Percentiles rank a stretch among this genome's conserved stretches.
Evolutionary conservation across 2,888 invertebrate species (phyloP).

Genomic region (Dolichomitus sp.): DNA sequence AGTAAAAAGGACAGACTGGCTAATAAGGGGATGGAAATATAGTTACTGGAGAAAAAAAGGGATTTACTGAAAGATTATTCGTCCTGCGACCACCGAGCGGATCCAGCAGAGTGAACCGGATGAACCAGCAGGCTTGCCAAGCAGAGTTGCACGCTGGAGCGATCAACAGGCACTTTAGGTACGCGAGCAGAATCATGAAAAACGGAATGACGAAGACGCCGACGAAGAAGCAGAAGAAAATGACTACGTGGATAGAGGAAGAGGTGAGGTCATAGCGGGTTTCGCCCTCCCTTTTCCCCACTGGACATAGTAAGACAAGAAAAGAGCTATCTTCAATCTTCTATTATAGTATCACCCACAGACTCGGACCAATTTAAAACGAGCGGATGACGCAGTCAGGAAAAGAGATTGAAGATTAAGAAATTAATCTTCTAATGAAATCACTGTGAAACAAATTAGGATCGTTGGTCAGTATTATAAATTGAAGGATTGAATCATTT

Average conservation of each 20-base stretch:
- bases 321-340: slow-evolving; percentile 12
- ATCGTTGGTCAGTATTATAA: not conserved
- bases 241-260: slow-evolving; percentile 1
- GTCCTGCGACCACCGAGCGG: not conserved
- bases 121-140: slow-evolving; percentile 3
- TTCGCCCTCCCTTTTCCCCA: not conserved
- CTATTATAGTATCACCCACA: slow-evolving; percentile 4
- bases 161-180: slow-evolving; percentile 23
- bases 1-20: too few relatives aligned
- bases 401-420: slow-evolving; percentile 17
- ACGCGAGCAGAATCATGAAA: slow-evolving; percentile 37
- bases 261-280: slow-evolving; percentile 35
- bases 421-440: slow-evolving; percentile 6
- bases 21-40: too few relatives aligned
- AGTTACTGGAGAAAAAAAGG: too few relatives aligned
- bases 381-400: not conserved
- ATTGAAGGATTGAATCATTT: not conserved
- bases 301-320: not conserved
- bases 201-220: slow-evolving; percentile 26
- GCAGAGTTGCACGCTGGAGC: not conserved
- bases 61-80: not conserved
- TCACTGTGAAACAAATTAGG: not conserved
- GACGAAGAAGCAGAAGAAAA: slow-evolving; percentile 26
- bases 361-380: slow-evolving; percentile 3
- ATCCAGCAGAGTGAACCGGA: slow-evolving; percentile 44